Evolutionary conservation across 2,888 invertebrate genomes (phyloP), one percentile per base, ranked within the genome.

Genomic region (Zele albiditarsus): DNA sequence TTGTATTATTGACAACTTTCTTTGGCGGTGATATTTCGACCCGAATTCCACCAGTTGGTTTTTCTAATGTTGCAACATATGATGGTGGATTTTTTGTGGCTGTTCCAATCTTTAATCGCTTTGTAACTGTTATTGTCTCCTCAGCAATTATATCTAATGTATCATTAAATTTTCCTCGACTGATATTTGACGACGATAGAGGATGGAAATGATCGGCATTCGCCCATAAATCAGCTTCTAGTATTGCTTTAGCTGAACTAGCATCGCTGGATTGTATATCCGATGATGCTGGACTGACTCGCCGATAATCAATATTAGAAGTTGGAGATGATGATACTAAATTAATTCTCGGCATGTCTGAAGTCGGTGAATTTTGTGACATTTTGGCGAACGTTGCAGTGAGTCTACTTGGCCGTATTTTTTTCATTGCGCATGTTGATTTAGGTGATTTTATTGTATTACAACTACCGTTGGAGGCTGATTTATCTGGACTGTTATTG

Each of bases 161-260:
- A 23, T 27, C 58, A n/a, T 67, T n/a, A 0, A 58, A 74, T 16
- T 70, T 69, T 42, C 28, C 53, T 20, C 57, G 70, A 14, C 60
- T 53, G 38, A 53, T 12, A 38, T 62, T 60, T 53, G 57, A 53
- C 14, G 78, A 74, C 6, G 76, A 62, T 12, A 77, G 66, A 27
- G 70, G 63, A 63, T 79, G 60, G 12, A 20, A n/a, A 5, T 53
- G 46, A 38, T 79, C 80, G 0, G 82, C 77, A 74, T 82, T 84
- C 0, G 81, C 81, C 87, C 87, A 87, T 23, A 87, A 77, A 78
- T 86, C 85, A 3, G 87, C 87, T 71, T 86, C 85, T 3, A 87
- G 76, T n/a, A 86, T 81, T n/a, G 85, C 83, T 71, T 80, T 84
- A 0, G 76, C 85, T 25, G 83, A 81, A 6, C 81, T 80, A 63